Conservation (phyloP, 37 sponge, comb jelly and placozoan genomes). For the Chondrosia reniformis region DNA sequence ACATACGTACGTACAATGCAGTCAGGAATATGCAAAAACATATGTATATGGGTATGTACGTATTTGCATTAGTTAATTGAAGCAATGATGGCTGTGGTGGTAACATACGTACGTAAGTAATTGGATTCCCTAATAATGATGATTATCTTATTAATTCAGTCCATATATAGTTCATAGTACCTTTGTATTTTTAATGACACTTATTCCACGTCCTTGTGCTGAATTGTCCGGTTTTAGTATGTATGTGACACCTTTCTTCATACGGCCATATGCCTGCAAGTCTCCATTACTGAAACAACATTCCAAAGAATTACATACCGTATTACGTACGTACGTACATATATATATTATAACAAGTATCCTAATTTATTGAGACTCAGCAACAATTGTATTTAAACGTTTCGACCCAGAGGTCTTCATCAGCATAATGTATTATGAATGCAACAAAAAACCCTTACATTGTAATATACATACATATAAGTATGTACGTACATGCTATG, state of each 20-base stretch:
- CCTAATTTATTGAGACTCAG: background rate
- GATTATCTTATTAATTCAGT: no score
- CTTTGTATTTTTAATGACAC: conserved; percentile 80
- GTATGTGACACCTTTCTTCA: conserved; percentile 88
- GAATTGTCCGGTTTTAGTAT: conserved; percentile 96
- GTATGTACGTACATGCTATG: background rate
- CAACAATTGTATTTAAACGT: no score
- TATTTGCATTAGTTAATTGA: no score
- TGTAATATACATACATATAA: no score
- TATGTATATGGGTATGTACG: no score
- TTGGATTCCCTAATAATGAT: no score
- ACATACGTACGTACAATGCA: background rate
- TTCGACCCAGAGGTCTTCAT: no score
- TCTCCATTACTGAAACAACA: conserved; percentile 69
- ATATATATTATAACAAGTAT: background rate
- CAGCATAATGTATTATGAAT: no score
- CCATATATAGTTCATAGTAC: conserved; percentile 17
- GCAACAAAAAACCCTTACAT: no score
- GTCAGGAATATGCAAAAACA: background rate
- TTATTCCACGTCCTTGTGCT: conserved; percentile 96
- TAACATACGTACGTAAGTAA: no score
- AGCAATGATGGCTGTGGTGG: no score
- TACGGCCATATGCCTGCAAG: conserved; percentile 73
- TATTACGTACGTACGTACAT: background rate
- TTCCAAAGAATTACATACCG: background rate